These are phyloP conservation scores for Oncorhynchus kisutch DNA, from an alignment of 2,113 vertebrate species.

Conservation along the genomic window DNA sequence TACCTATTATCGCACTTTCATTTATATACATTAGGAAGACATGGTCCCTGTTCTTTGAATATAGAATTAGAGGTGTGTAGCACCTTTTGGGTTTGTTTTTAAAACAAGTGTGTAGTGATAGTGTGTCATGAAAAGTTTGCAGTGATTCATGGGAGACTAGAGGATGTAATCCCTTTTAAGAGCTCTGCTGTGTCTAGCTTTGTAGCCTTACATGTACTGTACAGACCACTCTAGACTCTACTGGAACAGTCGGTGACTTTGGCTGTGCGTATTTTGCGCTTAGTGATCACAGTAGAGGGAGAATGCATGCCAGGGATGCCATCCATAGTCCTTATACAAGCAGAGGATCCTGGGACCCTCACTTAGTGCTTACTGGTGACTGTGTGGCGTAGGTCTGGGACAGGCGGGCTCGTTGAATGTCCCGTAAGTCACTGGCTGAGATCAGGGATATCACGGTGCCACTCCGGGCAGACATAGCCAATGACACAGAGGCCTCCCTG, in stretches of 20 bases:
- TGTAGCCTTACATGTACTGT: slow-evolving; percentile 32
- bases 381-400: slow-evolving; percentile 28
- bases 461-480: slow-evolving; percentile 21
- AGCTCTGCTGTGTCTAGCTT: background rate
- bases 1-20: slow-evolving; percentile 4
- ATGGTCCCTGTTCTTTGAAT: background rate
- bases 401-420: slow-evolving; percentile 8
- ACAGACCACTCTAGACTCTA: slow-evolving; percentile 24
- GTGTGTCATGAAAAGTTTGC: background rate
- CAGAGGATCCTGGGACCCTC: slow-evolving; percentile 43
- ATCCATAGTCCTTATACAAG: slow-evolving; percentile 67
- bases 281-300: slow-evolving; percentile 33
- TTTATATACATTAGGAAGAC: background rate
- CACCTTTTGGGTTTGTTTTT: background rate
- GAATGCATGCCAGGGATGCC: slow-evolving; percentile 71
- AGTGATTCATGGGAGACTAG: background rate
- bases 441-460: slow-evolving; percentile 10
- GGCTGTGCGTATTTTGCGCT: slow-evolving; percentile 44
- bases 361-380: slow-evolving; percentile 40
- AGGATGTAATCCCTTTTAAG: background rate
- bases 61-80: background rate
- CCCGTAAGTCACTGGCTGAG: slow-evolving; percentile 21
- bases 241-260: slow-evolving; percentile 45
- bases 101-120: background rate
- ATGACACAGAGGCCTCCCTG: slow-evolving; percentile 8